phyloP scores from a whole-genome alignment of 2,113 vertebrate genomes.

The Panthera uncia region DNA sequence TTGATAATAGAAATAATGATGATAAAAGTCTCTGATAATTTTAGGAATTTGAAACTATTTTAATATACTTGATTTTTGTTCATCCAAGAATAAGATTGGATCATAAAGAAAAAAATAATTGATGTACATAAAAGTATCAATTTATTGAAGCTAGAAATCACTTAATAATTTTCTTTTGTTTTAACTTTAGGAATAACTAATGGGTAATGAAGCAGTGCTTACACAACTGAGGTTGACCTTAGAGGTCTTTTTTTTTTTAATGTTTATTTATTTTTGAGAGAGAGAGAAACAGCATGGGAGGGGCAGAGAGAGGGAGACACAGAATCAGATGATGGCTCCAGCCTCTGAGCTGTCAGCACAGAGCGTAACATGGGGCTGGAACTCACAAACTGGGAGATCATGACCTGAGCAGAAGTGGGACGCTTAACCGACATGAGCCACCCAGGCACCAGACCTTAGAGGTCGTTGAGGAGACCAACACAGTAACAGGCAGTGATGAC shows the following conservation, averaged over 20 bases:
- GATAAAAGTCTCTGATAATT: neutral
- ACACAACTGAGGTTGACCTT: neutral
- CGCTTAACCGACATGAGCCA: too few species aligned
- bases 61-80: neutral
- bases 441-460: neutral
- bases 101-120: neutral
- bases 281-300: too few species aligned
- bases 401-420: too few species aligned
- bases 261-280: too few species aligned
- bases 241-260: neutral
- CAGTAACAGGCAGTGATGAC: fast-evolving
- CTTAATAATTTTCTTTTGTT: neutral
- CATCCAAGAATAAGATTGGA: neutral
- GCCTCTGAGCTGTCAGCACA: too few species aligned
- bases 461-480: neutral
- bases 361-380: too few species aligned
- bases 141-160: neutral
- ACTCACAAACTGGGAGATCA: too few species aligned
- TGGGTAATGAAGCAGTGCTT: fast-evolving
- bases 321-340: too few species aligned
- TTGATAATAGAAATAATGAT: neutral
- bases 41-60: neutral
- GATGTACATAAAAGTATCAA: neutral
- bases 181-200: neutral
- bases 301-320: too few species aligned